phyloP scores from a whole-genome alignment of 2,888 invertebrate genomes.

The Amphipyra tragopoginis region DNA sequence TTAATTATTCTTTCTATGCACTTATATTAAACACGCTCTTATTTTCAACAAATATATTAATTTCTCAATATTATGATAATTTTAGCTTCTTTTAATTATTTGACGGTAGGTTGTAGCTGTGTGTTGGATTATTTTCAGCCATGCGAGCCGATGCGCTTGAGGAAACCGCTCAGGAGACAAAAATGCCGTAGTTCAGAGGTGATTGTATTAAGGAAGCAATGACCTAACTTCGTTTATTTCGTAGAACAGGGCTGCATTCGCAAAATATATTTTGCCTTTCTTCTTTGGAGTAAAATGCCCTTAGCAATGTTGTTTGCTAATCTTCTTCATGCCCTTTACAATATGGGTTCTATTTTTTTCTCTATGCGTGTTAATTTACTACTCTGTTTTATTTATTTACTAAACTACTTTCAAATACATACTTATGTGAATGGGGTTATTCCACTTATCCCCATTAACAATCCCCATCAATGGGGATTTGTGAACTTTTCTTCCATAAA shows the following conservation, averaged over 20 bases:
- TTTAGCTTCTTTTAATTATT: slow-evolving; percentile 67
- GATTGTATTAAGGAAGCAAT: slow-evolving; percentile 65
- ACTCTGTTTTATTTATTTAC: neutral
- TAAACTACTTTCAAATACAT: neutral
- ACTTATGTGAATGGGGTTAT: too few relatives aligned
- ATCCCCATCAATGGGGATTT: too few relatives aligned
- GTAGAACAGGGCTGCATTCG: slow-evolving; percentile 33
- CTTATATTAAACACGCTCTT: slow-evolving; percentile 38
- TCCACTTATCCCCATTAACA: too few relatives aligned
- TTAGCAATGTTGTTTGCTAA: slow-evolving; percentile 25
- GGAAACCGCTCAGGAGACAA: slow-evolving; percentile 86
- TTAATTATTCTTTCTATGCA: slow-evolving; percentile 16
- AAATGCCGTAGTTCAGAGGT: slow-evolving; percentile 88
- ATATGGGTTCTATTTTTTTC: neutral
- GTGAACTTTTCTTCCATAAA: too few relatives aligned
- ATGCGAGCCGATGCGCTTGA: slow-evolving; percentile 77
- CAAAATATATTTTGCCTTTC: slow-evolving; percentile 14
- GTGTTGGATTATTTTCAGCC: slow-evolving; percentile 81
- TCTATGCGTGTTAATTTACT: slow-evolving; percentile 2
- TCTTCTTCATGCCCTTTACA: slow-evolving; percentile 12
- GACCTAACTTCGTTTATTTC: slow-evolving; percentile 38
- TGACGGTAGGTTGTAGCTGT: slow-evolving; percentile 63
- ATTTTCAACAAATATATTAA: slow-evolving; percentile 39
- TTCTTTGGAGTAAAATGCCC: slow-evolving; percentile 12
- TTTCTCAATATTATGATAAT: slow-evolving; percentile 54